A percentile compares a stretch with the other conserved stretches of the same genome.
These are phyloP conservation scores for Cynodonichthys magdalenae DNA, from an alignment of 2,797 vertebrate species.

Conservation along the genomic window DNA sequence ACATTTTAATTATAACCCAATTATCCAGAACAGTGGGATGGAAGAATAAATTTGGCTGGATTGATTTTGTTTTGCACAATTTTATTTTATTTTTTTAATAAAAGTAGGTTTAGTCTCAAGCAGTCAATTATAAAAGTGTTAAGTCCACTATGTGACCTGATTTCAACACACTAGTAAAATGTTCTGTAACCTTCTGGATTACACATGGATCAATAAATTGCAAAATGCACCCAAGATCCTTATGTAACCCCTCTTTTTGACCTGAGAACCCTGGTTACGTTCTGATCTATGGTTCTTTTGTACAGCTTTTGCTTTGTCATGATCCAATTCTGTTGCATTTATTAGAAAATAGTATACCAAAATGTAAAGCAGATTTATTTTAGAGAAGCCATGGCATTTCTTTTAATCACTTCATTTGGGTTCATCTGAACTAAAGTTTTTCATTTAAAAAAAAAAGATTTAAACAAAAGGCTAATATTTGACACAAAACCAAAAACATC, in stretches of 20 bases:
- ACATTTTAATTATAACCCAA: conserved; percentile 1
- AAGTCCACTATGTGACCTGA: background rate
- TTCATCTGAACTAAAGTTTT: background rate
- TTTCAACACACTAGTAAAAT: conserved; percentile 19
- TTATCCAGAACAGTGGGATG: background rate
- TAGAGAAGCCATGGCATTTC: background rate
- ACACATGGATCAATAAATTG: conserved; percentile 32
- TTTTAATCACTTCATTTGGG: background rate
- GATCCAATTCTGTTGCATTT: conserved; percentile 46
- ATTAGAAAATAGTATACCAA: background rate
- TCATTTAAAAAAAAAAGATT: background rate
- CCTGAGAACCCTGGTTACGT: conserved; percentile 38
- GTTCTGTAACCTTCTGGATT: conserved; percentile 3
- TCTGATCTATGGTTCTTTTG: conserved; percentile 36
- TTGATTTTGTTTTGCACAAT: conserved; percentile 75
- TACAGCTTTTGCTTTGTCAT: conserved; percentile 10
- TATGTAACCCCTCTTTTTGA: conserved; percentile 38
- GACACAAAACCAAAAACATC: conserved; percentile 19
- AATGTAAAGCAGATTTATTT: background rate
- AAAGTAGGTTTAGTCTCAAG: background rate
- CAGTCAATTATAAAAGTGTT: background rate
- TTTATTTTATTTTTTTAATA: conserved; percentile 17
- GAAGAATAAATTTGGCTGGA: too few relatives aligned
- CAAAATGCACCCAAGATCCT: conserved; percentile 35
- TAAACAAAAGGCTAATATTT: background rate